Evolutionary conservation across 2,888 invertebrate species (phyloP).

Genomic region (Pheosia gnoma): DNA sequence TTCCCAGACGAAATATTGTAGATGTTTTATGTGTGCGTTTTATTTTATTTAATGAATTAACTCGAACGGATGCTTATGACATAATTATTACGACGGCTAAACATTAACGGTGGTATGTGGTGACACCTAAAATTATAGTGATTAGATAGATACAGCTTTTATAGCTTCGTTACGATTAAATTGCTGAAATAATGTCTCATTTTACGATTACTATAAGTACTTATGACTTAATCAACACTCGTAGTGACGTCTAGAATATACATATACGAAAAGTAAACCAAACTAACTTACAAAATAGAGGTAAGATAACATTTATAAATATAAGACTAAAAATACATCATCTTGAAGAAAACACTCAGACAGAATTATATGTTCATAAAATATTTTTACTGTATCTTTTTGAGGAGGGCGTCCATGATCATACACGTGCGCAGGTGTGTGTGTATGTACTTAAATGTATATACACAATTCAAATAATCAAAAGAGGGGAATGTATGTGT

Average conservation of each 20-base stretch:
- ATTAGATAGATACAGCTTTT: slow-evolving; percentile 2
- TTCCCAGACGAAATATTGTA: slow-evolving; percentile 50
- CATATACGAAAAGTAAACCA: not conserved
- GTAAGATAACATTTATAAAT: no score
- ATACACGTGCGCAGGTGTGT: slow-evolving; percentile 20
- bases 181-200: not conserved
- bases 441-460: slow-evolving; percentile 30
- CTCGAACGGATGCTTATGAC: slow-evolving; percentile 37
- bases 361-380: slow-evolving; percentile 31
- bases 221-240: not conserved
- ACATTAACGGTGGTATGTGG: slow-evolving; percentile 4
- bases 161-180: slow-evolving; percentile 1
- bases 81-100: slow-evolving; percentile 13
- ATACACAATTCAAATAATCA: slow-evolving; percentile 44
- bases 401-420: slow-evolving; percentile 31
- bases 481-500: slow-evolving; percentile 44
- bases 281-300: no score
- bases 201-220: not conserved
- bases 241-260: slow-evolving; percentile 1
- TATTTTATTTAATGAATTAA: slow-evolving; percentile 39
- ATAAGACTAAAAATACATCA: not conserved
- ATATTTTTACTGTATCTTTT: slow-evolving; percentile 31
- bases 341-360: not conserved
- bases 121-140: slow-evolving; percentile 8
- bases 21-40: slow-evolving; percentile 49